Conservation (phyloP, 2,888 invertebrate species). For the Drepanosiphum platanoidis region DNA sequence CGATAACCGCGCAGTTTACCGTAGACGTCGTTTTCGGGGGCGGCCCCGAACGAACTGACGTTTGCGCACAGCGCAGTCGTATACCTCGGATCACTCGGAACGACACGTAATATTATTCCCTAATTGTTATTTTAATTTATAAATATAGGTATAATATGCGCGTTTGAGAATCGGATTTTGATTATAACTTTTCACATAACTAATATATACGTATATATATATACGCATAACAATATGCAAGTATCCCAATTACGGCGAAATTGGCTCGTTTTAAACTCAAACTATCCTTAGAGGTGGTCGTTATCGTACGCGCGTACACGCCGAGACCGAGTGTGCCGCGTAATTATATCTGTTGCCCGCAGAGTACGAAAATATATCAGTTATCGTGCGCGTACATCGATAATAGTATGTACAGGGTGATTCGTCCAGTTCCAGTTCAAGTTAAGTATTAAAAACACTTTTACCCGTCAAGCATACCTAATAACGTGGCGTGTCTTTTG, state of each 20-base stretch:
- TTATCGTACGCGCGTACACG: background rate
- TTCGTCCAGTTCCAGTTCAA: no score
- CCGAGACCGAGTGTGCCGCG: background rate
- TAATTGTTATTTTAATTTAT: no score
- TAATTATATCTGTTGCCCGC: background rate
- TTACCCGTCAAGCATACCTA: no score
- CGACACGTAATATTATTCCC: background rate
- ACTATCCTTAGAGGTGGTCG: constrained; percentile 32
- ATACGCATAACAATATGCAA: background rate
- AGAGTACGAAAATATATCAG: background rate
- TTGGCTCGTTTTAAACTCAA: constrained; percentile 44
- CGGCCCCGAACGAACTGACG: no score
- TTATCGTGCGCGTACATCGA: background rate
- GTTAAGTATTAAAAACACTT: no score
- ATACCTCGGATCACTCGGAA: background rate
- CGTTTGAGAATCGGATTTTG: constrained; percentile 46
- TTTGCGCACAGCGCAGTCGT: no score
- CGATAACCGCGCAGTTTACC: no score
- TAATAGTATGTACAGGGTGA: no score
- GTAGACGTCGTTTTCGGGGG: no score
- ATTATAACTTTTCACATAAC: constrained; percentile 48
- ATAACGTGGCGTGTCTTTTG: no score
- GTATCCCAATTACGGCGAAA: constrained; percentile 30
- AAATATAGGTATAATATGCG: constrained; percentile 1
- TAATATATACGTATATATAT: constrained; percentile 23